Evolutionary conservation across 2,113 vertebrate genomes (phyloP).

Genomic region (Sarotherodon lohbergeri): DNA sequence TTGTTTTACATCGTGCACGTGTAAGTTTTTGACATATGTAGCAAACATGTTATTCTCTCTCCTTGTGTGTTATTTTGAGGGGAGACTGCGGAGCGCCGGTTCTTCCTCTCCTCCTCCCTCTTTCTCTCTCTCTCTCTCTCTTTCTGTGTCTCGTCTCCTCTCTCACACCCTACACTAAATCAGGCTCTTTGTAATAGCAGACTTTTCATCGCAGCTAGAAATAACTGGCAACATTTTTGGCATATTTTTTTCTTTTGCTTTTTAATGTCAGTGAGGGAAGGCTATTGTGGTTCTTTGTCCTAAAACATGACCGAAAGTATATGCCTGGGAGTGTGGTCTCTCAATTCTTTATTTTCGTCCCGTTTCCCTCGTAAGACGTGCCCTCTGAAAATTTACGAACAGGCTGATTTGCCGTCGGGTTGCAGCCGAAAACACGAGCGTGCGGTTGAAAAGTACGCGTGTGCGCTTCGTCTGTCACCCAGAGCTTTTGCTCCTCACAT

Average conservation of each 20-base stretch:
- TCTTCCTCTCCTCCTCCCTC: conserved; percentile 44
- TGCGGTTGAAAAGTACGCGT: neutral
- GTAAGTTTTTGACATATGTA: conserved; percentile 55
- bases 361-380: conserved; percentile 40
- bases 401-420: conserved; percentile 14
- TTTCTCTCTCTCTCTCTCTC: conserved; percentile 16
- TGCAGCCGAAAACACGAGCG: conserved; percentile 16
- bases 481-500: conserved; percentile 2
- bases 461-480: neutral
- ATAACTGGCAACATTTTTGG: conserved; percentile 70
- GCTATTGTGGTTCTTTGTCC: conserved; percentile 62
- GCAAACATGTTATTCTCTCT: conserved; percentile 72
- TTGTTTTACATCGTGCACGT: conserved; percentile 34
- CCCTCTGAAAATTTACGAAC: conserved; percentile 48
- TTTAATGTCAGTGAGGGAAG: conserved; percentile 2
- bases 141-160: conserved; percentile 45
- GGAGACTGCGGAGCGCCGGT: conserved; percentile 71
- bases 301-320: conserved; percentile 66
- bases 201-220: conserved; percentile 68
- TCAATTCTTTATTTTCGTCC: conserved; percentile 49
- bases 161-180: conserved; percentile 70
- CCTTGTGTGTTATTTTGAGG: conserved; percentile 74
- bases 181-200: conserved; percentile 68
- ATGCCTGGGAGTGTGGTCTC: conserved; percentile 48
- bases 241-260: conserved; percentile 55